phyloP scores from a whole-genome alignment of 2,888 invertebrate genomes.

The Gerris lacustris region DNA sequence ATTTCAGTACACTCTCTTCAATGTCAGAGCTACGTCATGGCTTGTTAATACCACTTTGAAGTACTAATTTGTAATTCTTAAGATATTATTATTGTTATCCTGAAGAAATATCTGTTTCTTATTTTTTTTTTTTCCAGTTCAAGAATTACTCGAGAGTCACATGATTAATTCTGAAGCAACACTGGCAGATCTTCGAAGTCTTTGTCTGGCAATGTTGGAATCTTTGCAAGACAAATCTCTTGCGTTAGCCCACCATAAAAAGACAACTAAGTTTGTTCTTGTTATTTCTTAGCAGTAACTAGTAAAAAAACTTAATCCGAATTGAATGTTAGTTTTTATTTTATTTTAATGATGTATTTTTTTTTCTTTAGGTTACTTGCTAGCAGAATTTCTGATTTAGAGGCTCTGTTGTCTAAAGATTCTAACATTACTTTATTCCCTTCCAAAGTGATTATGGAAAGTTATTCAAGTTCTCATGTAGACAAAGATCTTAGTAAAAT shows the following conservation, averaged over 20 bases:
- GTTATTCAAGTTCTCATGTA: constrained; percentile 40
- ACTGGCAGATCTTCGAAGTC: constrained; percentile 59
- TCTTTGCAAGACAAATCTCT: constrained; percentile 74
- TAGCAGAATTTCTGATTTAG: constrained; percentile 66
- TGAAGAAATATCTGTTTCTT: no score
- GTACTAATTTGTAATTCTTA: no score
- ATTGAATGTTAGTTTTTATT: not conserved
- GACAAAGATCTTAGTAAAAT: constrained; percentile 12
- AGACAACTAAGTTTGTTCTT: constrained; percentile 61
- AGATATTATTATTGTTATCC: no score
- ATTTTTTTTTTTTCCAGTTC: constrained; percentile 50
- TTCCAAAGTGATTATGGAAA: constrained; percentile 53
- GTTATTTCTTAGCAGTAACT: not conserved
- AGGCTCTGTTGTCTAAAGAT: constrained; percentile 57
- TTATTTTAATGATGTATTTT: no score
- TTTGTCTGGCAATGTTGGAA: constrained; percentile 68
- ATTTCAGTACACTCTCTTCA: no score
- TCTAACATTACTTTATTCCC: constrained; percentile 46
- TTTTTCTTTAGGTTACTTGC: constrained; percentile 57
- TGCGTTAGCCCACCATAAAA: constrained; percentile 70
- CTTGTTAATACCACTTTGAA: no score
- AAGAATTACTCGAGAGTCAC: constrained; percentile 58
- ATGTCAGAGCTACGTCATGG: no score
- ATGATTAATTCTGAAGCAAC: constrained; percentile 51
- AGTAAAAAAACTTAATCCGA: no score